These are phyloP conservation scores for Nanorana parkeri DNA, from an alignment of 2,113 vertebrate species.

Conservation along the genomic window DNA sequence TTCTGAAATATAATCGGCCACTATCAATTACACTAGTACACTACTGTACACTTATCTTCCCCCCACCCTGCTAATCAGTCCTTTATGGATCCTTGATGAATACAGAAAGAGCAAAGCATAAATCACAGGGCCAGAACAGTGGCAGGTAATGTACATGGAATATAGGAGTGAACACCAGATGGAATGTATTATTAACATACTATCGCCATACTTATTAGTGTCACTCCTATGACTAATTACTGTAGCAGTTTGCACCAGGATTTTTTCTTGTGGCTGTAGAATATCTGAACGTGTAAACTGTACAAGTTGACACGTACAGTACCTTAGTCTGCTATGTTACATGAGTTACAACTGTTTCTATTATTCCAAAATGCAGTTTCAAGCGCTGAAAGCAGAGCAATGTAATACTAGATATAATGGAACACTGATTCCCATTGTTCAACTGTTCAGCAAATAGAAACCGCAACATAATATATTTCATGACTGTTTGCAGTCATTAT, in stretches of 20 bases:
- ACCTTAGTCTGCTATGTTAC: not conserved
- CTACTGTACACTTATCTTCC: no score
- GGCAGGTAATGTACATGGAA: no score
- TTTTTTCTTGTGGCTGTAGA: not conserved
- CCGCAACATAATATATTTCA: not conserved
- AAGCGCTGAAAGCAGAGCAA: not conserved
- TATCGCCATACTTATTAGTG: conserved; percentile 22
- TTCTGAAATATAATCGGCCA: no score
- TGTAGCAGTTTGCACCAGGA: not conserved
- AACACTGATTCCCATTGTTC: not conserved
- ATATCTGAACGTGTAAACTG: not conserved
- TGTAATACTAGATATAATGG: not conserved
- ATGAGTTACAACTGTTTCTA: no score
- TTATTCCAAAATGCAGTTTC: not conserved
- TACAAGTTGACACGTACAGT: not conserved
- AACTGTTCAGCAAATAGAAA: not conserved
- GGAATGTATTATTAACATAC: not conserved
- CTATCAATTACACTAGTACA: no score
- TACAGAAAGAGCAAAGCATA: no score
- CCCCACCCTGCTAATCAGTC: no score
- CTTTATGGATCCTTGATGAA: no score
- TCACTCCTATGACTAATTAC: conserved; percentile 23
- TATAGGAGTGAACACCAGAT: no score
- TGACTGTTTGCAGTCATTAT: not conserved
- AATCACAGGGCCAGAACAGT: no score